Evolutionary conservation across 2,888 invertebrate species (phyloP), one percentile per base, ranked within the genome.

Genomic region (Papilio protenor): DNA sequence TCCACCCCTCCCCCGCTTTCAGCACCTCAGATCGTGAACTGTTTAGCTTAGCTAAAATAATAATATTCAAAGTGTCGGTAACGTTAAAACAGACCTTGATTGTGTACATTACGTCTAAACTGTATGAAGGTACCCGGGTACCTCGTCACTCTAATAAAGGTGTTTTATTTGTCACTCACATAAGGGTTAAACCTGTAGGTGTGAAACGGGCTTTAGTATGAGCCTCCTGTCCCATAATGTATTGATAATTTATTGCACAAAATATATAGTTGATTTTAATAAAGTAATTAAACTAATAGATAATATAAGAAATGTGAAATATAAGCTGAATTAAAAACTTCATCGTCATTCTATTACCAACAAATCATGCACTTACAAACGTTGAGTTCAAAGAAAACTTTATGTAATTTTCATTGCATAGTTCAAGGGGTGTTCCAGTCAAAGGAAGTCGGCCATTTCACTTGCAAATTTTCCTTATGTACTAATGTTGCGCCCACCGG

Each of bases 391-490:
- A 76, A 49, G 71, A 76, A 76, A 71, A 59, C 47, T 27, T 61
- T 76, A 61, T 49, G 73, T 71, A 61, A 71, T 76, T 76, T 76
- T 59, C 76, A 59, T 76, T 71, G 71, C 70, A 57, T 69, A 70
- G 57, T 57, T 70, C 57, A 70, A 70, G 69, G 45, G 14, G 70
- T 70, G 70, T 76, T 76, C 47, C 47, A 57, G 70, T 76, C 70
- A 76, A 76, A 70, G 66, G 66, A 66, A 69, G 75, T 75, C 66
- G 47, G 55, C 52, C 52, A 71, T 71, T 71, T 71, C 18, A 71
- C 71, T 71, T 71, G 71, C 71, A 71, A 71, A 71, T 52, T 71
- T 49, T 71, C 47, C 70, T 71, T 52, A 52, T 49, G 16, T 52
- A 71, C 71, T 71, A 71, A 71, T 71, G 71, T 71, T 71, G 27